A percentile compares a stretch with the other conserved stretches of the same genome.
Conservation (phyloP, 2,113 vertebrate species). For the Raja brachyura region DNA sequence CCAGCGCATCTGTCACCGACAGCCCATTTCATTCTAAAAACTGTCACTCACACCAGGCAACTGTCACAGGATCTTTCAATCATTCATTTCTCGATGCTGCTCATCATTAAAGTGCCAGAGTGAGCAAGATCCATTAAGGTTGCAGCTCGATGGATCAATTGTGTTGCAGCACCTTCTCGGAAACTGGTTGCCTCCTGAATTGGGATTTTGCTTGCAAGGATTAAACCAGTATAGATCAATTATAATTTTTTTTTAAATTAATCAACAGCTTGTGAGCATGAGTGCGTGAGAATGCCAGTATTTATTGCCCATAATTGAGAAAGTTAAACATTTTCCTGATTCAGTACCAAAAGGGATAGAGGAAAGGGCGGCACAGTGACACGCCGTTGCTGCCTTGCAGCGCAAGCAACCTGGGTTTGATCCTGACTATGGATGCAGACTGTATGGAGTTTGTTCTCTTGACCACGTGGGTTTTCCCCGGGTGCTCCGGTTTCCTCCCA, state of each 20-base stretch:
- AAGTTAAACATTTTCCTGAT: no score
- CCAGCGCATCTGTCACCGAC: background rate
- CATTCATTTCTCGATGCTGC: background rate
- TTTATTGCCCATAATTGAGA: no score
- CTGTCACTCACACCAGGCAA: constrained; percentile 21
- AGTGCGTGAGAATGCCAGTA: no score
- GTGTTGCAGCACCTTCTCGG: background rate
- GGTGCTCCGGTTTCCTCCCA: no score
- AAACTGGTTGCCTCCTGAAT: background rate
- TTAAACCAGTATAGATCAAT: background rate
- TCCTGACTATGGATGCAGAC: no score
- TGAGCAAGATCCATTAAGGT: background rate
- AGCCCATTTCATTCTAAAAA: background rate
- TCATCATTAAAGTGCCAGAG: background rate
- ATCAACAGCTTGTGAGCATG: no score
- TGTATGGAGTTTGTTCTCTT: no score
- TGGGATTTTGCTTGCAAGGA: background rate
- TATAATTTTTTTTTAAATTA: background rate
- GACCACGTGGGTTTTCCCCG: no score
- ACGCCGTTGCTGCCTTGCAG: no score
- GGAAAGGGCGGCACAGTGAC: no score
- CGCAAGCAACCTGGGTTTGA: no score
- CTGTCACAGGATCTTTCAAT: constrained; percentile 2
- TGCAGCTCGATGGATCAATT: background rate
- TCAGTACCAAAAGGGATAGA: background rate